Evolutionary conservation across 2,113 vertebrate genomes (phyloP).

Genomic region (Odobenus rosmarus): DNA sequence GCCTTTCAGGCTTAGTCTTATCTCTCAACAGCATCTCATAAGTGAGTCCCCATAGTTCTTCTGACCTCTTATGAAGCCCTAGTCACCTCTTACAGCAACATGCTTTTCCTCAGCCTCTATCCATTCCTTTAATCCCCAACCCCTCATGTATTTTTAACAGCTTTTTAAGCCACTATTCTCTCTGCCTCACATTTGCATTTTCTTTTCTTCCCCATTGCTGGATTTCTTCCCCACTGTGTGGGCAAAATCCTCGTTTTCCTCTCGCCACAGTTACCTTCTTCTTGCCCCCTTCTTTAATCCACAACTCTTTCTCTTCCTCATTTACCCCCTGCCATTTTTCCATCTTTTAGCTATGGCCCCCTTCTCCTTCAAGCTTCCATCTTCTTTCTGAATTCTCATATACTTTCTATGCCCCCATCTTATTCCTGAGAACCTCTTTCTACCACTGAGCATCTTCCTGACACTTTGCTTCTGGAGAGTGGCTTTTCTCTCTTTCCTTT

Average conservation of each 20-base stretch:
- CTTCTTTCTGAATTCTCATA: neutral
- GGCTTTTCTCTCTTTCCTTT: neutral
- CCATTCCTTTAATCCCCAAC: neutral
- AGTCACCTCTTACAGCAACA: neutral
- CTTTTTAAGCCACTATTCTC: neutral
- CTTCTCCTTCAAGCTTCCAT: neutral
- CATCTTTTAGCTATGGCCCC: neutral
- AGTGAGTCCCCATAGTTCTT: neutral
- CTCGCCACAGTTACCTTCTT: neutral
- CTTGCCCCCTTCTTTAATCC: neutral
- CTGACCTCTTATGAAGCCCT: neutral
- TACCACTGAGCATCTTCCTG: neutral
- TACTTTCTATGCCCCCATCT: neutral
- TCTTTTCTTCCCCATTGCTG: neutral
- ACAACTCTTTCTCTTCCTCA: neutral
- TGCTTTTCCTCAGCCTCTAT: neutral
- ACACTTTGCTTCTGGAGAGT: neutral
- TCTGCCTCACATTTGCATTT: neutral
- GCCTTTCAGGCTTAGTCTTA: neutral
- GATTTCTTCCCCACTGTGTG: neutral
- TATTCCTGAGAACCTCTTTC: neutral
- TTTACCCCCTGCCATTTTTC: neutral
- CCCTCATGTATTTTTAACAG: neutral
- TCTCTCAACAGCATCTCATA: neutral
- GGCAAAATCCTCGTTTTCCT: neutral